Base-by-base conservation (phyloP, 1,140 invertebrate genomes). In the Carposina sasakii region DNA sequence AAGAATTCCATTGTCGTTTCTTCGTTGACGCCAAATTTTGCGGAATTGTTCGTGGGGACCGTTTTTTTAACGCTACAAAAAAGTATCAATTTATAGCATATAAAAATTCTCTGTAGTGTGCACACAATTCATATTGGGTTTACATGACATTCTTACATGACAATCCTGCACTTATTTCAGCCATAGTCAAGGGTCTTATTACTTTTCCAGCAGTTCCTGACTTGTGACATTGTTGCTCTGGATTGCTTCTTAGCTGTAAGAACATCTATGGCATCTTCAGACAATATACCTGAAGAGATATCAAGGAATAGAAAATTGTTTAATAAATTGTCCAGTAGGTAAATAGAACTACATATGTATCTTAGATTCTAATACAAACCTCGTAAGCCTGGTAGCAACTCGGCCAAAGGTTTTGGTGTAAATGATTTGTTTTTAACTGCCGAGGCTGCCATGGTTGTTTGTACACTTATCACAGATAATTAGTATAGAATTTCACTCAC, bases 1-100 rank as follows among this genome's bases (percentile, higher is more conserved):
- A 83, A 3, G 74, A 73, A 24, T 83, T 83, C 79, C 79, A 83
- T 10, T 36, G 61, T 23, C 52, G 68, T 48, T 74, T 76, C 26
- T 59, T 81, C 1, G 52, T 42, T 31, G 68, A 67, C 16, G 62
- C 48, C 0, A 33, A 33, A 22, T 52, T 26, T 45, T 65, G 66
- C 2, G 44, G 37, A 53, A 16, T 47, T 46, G 34, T 63, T 48
- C 43, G 58, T 3, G 71, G 65, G 9, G 67, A 64, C 15, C 52
- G 52, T 1, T 34, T 37, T 47, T 48, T 70, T 31, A 75, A 44
- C 5, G 62, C 76, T 78, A 51, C 16, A 69, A 68, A 23, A n/a
- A 43, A 24, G n/a, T 37, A 33, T 5, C 16, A 46, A 28, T 45
- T 36, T 52, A 19, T 44, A 39, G 21, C 5, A 22, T 6, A 40